A percentile compares a stretch with the other conserved stretches of the same genome.
These are phyloP conservation scores for Phanerotoma sp. DNA, from an alignment of 2,888 invertebrate genomes.

Conservation along the genomic window DNA sequence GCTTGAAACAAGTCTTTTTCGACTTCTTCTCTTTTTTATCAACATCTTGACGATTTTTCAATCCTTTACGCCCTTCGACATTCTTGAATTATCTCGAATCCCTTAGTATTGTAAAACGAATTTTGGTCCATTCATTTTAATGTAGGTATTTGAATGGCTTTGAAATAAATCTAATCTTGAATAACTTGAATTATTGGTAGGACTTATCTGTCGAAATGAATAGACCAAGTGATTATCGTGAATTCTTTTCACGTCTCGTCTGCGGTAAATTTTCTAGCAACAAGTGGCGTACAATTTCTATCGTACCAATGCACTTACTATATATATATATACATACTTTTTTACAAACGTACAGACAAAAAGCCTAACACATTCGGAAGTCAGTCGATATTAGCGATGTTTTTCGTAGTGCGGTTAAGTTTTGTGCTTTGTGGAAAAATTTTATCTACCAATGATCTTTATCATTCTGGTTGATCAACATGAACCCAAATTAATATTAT, in stretches of 20 bases:
- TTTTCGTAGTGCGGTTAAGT: neutral
- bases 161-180: neutral
- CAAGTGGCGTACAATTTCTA: slow-evolving; percentile 23
- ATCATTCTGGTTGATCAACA: too few species aligned
- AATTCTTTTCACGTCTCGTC: slow-evolving; percentile 5
- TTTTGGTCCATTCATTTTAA: too few species aligned
- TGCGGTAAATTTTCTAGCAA: slow-evolving; percentile 23
- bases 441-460: too few species aligned
- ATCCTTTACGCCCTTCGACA: neutral
- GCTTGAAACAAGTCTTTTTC: too few species aligned
- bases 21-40: slow-evolving; percentile 3
- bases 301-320: neutral
- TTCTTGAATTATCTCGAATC: slow-evolving; percentile 2
- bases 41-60: neutral
- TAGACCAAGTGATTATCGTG: slow-evolving; percentile 10
- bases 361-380: neutral
- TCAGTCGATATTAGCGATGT: neutral
- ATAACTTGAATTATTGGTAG: neutral
- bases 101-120: too few species aligned
- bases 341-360: neutral
- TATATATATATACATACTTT: neutral
- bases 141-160: too few species aligned
- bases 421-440: too few species aligned
- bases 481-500: too few species aligned
- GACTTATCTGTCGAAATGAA: slow-evolving; percentile 4